Conservation (phyloP, 2,113 vertebrate genomes). For the Chaetodon trifascialis region DNA sequence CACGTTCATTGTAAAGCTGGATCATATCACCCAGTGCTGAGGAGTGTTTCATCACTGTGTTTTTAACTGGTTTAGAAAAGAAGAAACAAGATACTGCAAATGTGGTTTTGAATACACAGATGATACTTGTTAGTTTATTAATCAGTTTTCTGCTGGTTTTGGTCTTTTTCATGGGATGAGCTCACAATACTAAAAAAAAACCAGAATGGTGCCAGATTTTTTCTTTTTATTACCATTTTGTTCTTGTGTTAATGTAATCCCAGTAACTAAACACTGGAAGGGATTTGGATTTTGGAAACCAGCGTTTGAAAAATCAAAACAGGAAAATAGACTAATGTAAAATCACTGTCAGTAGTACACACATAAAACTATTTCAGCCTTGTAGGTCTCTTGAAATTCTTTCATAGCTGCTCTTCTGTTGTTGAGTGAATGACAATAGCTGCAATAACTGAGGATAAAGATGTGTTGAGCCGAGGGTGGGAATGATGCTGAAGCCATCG, state of each 20-base stretch:
- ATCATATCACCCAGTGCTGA: no score
- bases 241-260: neutral
- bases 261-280: neutral
- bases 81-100: neutral
- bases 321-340: neutral
- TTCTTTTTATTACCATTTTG: neutral
- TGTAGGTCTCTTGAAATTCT: neutral
- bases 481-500: slow-evolving; percentile 36
- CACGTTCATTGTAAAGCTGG: no score
- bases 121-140: no score
- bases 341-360: neutral
- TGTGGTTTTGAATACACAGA: neutral
- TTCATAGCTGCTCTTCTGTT: slow-evolving; percentile 6
- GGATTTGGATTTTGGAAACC: neutral
- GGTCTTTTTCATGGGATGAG: neutral
- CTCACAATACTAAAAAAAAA: neutral
- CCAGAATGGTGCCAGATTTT: neutral
- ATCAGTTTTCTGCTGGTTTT: neutral
- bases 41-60: no score
- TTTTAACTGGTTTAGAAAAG: no score
- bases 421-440: slow-evolving; percentile 28
- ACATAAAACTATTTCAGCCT: slow-evolving; percentile 3
- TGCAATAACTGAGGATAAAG: slow-evolving; percentile 26
- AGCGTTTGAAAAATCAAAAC: neutral
- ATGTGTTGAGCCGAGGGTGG: slow-evolving; percentile 28